Conservation (phyloP, 2,888 invertebrate genomes). For the Trissonchulus sp. region DNA sequence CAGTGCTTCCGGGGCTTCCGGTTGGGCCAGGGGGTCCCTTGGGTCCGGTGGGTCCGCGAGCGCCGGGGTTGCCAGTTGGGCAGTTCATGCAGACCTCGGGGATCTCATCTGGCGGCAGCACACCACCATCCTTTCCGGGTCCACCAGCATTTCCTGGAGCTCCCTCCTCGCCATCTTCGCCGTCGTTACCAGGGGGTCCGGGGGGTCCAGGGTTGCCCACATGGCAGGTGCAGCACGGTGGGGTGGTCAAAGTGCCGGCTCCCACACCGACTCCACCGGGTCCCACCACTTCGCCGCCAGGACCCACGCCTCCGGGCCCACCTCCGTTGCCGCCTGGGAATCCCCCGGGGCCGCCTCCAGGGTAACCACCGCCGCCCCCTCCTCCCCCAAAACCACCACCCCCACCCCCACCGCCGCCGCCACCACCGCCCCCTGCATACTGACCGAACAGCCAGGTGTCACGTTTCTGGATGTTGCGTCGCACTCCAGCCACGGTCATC, state of each 20-base stretch:
- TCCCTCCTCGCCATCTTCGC: slow-evolving; percentile 21
- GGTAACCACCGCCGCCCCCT: background rate
- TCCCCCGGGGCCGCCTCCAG: background rate
- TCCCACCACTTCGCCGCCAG: background rate
- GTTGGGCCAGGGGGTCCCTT: background rate
- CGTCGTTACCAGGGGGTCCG: slow-evolving; percentile 30
- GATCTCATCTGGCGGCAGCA: background rate
- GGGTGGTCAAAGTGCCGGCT: background rate
- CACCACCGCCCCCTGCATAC: slow-evolving; percentile 36
- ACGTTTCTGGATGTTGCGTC: slow-evolving; percentile 11
- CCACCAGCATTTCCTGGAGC: slow-evolving; percentile 7
- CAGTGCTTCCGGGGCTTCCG: background rate
- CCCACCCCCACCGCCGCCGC: slow-evolving; percentile 29
- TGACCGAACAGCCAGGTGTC: slow-evolving; percentile 39
- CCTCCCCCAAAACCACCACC: background rate
- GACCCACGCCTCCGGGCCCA: background rate
- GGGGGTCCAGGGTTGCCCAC: slow-evolving; percentile 13
- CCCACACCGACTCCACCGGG: background rate
- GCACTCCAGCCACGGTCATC: background rate
- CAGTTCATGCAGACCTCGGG: background rate
- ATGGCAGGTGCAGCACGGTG: slow-evolving; percentile 9
- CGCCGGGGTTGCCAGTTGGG: background rate
- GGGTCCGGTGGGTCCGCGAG: background rate
- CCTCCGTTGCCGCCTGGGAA: background rate
- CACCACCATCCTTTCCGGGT: slow-evolving; percentile 19